phyloP scores from a whole-genome alignment of 2,797 vertebrate species.

The Crypturellus tataupa region DNA sequence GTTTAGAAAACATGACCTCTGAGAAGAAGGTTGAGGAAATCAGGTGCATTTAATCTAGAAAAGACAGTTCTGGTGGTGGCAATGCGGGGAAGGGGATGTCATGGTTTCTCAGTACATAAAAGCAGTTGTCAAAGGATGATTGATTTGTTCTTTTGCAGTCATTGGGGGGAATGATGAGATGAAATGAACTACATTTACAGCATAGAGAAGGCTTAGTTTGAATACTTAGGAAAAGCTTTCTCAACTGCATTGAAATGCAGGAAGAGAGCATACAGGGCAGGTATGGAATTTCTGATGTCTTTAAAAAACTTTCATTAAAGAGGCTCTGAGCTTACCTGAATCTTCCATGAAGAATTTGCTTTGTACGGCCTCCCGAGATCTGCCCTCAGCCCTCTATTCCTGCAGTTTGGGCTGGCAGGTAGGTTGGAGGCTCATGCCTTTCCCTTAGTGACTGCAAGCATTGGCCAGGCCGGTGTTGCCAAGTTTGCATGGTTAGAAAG shows the following conservation, averaged over 20 bases:
- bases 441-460: background rate
- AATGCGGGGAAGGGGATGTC: background rate
- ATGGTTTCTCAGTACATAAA: conserved; percentile 27
- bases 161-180: background rate
- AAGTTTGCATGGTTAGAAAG: background rate
- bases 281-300: background rate
- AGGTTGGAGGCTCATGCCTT: background rate
- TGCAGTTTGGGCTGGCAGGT: background rate
- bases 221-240: background rate
- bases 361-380: background rate
- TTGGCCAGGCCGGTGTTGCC: background rate
- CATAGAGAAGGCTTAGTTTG: background rate
- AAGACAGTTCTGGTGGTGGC: conserved; percentile 1
- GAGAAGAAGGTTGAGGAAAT: conserved; percentile 34
- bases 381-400: background rate
- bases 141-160: conserved; percentile 25
- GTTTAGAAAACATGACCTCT: conserved; percentile 46
- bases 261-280: background rate
- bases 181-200: background rate
- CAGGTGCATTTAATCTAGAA: conserved; percentile 43
- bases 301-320: background rate
- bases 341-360: background rate
- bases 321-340: background rate
- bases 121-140: conserved; percentile 56
- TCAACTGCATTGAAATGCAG: background rate